Conservation (phyloP, 2,888 invertebrate species). For the Pachydiplax longipennis region DNA sequence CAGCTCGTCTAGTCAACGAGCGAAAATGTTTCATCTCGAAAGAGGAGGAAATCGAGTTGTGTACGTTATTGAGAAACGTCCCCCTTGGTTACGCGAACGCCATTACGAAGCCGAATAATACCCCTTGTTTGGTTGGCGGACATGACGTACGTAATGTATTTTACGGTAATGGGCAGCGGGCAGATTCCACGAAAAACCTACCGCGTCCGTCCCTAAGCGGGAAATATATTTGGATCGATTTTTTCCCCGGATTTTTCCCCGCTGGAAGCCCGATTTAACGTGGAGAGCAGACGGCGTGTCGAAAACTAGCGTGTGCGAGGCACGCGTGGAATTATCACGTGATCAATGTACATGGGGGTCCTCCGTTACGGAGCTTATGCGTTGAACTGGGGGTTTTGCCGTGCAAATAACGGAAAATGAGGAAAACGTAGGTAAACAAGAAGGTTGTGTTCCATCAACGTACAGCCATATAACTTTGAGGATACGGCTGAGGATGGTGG, state of each 20-base stretch:
- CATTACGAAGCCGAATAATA: background rate
- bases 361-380: background rate
- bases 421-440: background rate
- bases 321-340: background rate
- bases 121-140: background rate
- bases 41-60: background rate
- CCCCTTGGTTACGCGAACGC: background rate
- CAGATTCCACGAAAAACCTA: background rate
- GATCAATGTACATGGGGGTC: slow-evolving; percentile 4
- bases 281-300: background rate
- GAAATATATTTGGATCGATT: background rate
- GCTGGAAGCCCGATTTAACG: background rate
- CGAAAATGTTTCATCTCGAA: background rate
- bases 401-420: background rate
- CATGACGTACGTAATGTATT: background rate
- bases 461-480: background rate
- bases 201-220: background rate
- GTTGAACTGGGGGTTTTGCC: background rate
- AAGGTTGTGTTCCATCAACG: background rate
- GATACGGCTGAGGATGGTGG: background rate
- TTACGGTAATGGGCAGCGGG: background rate
- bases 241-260: background rate
- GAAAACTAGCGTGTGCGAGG: background rate
- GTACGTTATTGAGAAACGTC: background rate
- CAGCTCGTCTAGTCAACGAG: background rate